Evolutionary conservation across 2,797 vertebrate genomes (phyloP).

Genomic region (Neosilurus mollespiculum): DNA sequence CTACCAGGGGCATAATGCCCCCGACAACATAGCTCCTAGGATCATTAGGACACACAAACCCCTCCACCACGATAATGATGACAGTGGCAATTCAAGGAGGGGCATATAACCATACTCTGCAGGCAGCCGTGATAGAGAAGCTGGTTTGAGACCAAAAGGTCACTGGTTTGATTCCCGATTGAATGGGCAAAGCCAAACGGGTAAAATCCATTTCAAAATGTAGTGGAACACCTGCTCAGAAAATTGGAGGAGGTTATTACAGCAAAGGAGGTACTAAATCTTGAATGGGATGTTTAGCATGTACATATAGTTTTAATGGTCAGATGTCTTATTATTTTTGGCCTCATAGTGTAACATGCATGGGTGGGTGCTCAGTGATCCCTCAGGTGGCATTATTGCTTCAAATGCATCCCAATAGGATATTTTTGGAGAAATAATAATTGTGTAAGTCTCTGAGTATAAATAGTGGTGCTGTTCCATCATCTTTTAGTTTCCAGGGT

Average conservation of each 20-base stretch:
- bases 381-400: not conserved
- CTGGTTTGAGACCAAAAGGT: no score
- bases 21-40: no score
- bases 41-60: no score
- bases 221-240: not conserved
- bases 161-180: no score
- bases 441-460: slow-evolving; percentile 55
- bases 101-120: no score
- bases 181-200: not conserved
- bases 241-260: not conserved
- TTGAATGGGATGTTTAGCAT: not conserved
- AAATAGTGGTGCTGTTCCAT: slow-evolving; percentile 47
- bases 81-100: no score
- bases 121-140: no score
- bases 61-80: no score
- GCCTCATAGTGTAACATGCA: not conserved
- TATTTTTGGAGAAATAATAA: slow-evolving; percentile 38
- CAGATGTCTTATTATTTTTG: not conserved
- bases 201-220: not conserved
- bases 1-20: no score
- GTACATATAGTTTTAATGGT: not conserved
- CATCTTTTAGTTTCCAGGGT: slow-evolving; percentile 62
- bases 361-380: not conserved
- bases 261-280: not conserved
- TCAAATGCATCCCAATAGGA: slow-evolving; percentile 19